These are phyloP conservation scores for Benitochromis conjunctus DNA, from an alignment of 2,113 vertebrate species.

Conservation along the genomic window DNA sequence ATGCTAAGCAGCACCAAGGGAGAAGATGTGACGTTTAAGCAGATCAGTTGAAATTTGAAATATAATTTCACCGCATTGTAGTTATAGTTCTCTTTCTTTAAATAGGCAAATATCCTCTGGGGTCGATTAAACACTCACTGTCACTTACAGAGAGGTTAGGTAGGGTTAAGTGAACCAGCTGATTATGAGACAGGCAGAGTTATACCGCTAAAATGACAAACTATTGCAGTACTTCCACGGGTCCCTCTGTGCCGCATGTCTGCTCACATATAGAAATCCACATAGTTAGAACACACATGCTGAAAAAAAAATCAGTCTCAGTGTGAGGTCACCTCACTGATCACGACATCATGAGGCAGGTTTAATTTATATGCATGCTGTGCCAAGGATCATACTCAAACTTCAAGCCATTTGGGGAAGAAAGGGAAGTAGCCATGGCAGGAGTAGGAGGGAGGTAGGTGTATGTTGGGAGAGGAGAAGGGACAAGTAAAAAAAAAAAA, in stretches of 20 bases:
- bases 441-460: not conserved
- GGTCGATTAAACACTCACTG: constrained; percentile 58
- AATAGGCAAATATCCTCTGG: constrained; percentile 5
- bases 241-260: constrained; percentile 19
- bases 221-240: constrained; percentile 10
- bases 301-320: not conserved
- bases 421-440: not conserved
- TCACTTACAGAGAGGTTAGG: constrained; percentile 46
- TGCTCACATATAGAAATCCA: not conserved
- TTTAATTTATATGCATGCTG: constrained; percentile 43
- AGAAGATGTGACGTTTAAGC: not conserved
- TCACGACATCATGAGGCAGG: constrained; percentile 29
- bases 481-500: not conserved
- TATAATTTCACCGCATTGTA: constrained; percentile 21
- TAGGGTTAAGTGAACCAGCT: constrained; percentile 50
- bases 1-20: not conserved
- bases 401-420: not conserved
- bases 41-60: not conserved
- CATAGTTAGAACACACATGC: not conserved
- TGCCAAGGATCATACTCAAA: constrained; percentile 19
- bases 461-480: not conserved
- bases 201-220: constrained; percentile 49
- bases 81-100: constrained; percentile 1
- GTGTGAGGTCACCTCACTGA: constrained; percentile 35
- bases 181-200: constrained; percentile 36